Conservation (phyloP, 2,888 invertebrate genomes). For the Sesia bembeciformis region DNA sequence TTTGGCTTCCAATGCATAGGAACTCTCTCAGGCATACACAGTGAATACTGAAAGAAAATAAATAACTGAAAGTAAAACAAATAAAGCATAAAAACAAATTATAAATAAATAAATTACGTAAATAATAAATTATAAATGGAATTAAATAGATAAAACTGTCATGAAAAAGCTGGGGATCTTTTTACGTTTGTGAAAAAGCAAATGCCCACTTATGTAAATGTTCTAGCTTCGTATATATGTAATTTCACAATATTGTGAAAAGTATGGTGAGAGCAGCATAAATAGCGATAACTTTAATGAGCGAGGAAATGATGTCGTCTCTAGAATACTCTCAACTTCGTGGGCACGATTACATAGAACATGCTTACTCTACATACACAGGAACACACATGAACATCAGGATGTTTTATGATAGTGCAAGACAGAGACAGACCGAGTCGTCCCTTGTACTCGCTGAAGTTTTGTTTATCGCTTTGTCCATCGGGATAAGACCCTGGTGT, state of each 20-base stretch:
- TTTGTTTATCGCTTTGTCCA: slow-evolving; percentile 72
- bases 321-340: slow-evolving; percentile 9
- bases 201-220: neutral
- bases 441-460: slow-evolving; percentile 64
- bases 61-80: slow-evolving; percentile 35
- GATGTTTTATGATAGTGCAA: slow-evolving; percentile 46
- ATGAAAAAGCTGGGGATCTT: too few relatives aligned
- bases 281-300: slow-evolving; percentile 11
- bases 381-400: slow-evolving; percentile 46
- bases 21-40: slow-evolving; percentile 74
- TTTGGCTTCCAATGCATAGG: slow-evolving; percentile 74
- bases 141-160: too few relatives aligned
- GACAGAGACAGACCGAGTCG: slow-evolving; percentile 67
- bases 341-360: slow-evolving; percentile 42
- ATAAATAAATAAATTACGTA: neutral
- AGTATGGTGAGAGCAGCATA: slow-evolving; percentile 11
- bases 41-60: slow-evolving; percentile 67
- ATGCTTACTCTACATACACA: slow-evolving; percentile 61
- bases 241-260: slow-evolving; percentile 6
- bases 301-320: slow-evolving; percentile 12
- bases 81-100: slow-evolving; percentile 2
- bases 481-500: slow-evolving; percentile 67
- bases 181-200: neutral
- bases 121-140: too few relatives aligned
- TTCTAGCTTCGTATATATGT: neutral